Base-by-base conservation (phyloP, 2,888 invertebrate species). In the Drosophila subquinaria region DNA sequence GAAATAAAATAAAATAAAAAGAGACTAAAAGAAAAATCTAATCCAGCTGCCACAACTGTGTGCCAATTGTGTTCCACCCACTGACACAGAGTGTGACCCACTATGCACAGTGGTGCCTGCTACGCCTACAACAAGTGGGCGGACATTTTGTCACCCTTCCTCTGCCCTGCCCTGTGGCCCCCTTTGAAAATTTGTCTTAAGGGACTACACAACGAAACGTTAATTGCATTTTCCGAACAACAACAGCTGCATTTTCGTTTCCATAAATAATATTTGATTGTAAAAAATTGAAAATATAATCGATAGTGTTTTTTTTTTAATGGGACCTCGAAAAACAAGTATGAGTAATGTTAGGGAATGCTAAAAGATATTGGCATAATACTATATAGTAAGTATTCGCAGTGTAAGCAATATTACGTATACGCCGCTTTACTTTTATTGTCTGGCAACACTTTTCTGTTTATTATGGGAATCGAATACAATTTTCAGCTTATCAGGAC, bases 41-140 rank as follows among this genome's bases (percentile, higher is more conserved):
- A 73, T 33, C 43, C 61, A 20, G 47, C 81, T 76, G 55, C 84
- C 87, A 87, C 76, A 76, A 77, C 67, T 23, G 40, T 55, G 42
- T 42, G 51, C 36, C 51, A 51, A 36, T 51, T 51, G 35, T 20
- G 17, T 55, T 13, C 23, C 56, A 45, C 33, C 50, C 52, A 63
- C 53, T 20, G 47, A 30, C 35, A 33, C 11, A 50, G 5, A 50
- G 20, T 20, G 51, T 36, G 51, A 20, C 35, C 51, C 51, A 51
- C 51, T 51, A 20, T 23, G 51, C 51, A 51, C 51, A 51, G 51
- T 51, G 51, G 27, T 51, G 27, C 45, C 33, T 20, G 13, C 20
- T 51, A 27, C 27, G 27, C 27, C 27, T 27, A 27, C 27, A 27
- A 27, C 5, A 27, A 20, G 56, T 63, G 15, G 15, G 45, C 47